Conservation (phyloP, 2,113 vertebrate species). For the Gopherus flavomarginatus region DNA sequence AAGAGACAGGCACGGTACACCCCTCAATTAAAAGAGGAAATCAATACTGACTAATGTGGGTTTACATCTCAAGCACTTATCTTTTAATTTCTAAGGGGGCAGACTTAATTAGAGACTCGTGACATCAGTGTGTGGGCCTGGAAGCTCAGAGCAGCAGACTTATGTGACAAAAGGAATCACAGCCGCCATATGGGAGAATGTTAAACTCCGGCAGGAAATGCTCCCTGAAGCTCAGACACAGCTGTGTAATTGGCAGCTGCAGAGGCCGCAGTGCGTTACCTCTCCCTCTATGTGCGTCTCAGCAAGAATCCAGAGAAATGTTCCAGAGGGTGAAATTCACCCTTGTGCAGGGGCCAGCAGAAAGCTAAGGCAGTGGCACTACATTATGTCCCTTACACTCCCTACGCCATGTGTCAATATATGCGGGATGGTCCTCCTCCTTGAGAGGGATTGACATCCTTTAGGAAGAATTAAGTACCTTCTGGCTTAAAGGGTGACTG, state of each 20-base stretch:
- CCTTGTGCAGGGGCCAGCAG: neutral
- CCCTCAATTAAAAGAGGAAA: constrained; percentile 80
- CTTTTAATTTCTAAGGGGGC: constrained; percentile 72
- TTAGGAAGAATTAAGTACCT: neutral
- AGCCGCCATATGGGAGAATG: neutral
- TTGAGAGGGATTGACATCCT: neutral
- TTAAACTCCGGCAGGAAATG: constrained; percentile 40
- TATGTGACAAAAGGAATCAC: constrained; percentile 54
- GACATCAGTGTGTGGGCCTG: constrained; percentile 72
- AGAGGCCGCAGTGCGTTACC: neutral
- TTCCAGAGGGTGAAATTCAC: neutral
- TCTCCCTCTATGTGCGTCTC: neutral
- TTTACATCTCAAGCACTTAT: constrained; percentile 75
- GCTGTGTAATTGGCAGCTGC: constrained; percentile 47
- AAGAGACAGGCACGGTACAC: constrained; percentile 71
- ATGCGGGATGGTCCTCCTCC: neutral
- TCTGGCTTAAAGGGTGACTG: neutral
- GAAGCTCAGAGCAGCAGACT: constrained; percentile 62
- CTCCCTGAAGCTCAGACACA: constrained; percentile 39
- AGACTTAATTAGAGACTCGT: constrained; percentile 76
- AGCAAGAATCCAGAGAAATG: neutral
- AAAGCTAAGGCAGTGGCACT: neutral
- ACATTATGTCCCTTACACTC: neutral
- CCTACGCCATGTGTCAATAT: accelerated
- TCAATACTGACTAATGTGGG: constrained; percentile 78